Base-by-base conservation (phyloP, 2,113 vertebrate genomes). In the Psilopogon haemacephalus region DNA sequence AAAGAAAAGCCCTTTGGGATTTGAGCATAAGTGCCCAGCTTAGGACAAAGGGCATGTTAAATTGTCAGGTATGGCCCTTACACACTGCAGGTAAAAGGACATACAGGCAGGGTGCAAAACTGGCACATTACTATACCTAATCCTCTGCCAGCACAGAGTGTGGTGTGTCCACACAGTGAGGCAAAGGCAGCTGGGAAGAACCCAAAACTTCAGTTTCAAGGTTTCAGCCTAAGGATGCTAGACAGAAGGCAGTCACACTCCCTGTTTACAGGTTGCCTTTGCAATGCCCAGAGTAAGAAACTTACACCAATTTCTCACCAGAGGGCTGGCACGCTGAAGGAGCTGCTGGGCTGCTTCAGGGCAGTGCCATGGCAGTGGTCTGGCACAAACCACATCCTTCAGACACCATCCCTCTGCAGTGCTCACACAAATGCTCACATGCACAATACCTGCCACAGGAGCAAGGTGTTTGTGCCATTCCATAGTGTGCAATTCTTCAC, bases 221-320 rank as follows among this genome's bases (percentile, higher is more conserved):
- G 32, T 6, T 73, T 82, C 84, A 65, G 48, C 35, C 24, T 75
- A 72, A 44, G 52, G 58, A 52, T 24, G 58, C 32, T 18, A 17
- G 42, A 1, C 1, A n/a, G 5, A 63, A 32, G 8, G 16, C 7
- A 48, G 9, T 5, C 1, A 1, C 1, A 1, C 5, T 5, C 38
- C 8, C 37, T 15, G 17, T 8, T 92, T 48, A 52, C 30, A 74
- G 71, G 30, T 5, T 5, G 42, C 14, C 56, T 44, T 30, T 24
- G 54, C 9, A 10, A 26, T 0, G 1, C 55, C 11, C 37, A 40
- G 70, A 81, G 54, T 8, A 62, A 91, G 80, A 33, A 89, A 59
- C 21, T 15, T n/a, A n/a, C n/a, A n/a, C n/a, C n/a, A n/a, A n/a
- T n/a, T n/a, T n/a, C n/a, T n/a, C n/a, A n/a, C n/a, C n/a, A n/a